phyloP scores from a whole-genome alignment of 2,113 vertebrate species.

The Jaculus jaculus region DNA sequence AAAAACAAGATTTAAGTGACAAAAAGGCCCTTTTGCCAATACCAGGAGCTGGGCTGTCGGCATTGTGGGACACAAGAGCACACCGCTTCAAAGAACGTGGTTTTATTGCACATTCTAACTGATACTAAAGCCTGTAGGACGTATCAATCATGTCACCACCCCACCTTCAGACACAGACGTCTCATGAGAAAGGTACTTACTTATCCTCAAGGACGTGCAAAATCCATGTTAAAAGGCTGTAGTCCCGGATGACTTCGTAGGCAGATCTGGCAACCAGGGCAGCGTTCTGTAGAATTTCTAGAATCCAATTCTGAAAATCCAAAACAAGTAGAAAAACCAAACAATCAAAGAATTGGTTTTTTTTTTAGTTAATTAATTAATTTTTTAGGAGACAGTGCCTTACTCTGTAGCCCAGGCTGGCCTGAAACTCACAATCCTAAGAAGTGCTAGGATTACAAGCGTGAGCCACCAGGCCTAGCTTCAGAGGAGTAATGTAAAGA shows the following conservation, averaged over 20 bases:
- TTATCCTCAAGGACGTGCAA: conserved; percentile 87
- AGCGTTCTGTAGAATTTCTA: conserved; percentile 89
- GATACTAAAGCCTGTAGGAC: accelerated
- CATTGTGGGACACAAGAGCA: accelerated
- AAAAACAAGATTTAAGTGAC: not conserved
- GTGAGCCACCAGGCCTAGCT: not conserved
- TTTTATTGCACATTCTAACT: accelerated
- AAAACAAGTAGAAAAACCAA: not conserved
- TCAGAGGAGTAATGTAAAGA: not conserved
- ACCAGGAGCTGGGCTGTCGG: not conserved
- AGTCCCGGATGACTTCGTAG: conserved; percentile 90
- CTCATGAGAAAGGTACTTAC: conserved; percentile 71
- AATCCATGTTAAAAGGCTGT: conserved; percentile 93
- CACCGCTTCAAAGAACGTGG: too few relatives aligned
- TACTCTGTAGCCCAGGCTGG: too few relatives aligned
- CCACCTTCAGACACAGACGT: accelerated
- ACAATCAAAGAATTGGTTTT: not conserved
- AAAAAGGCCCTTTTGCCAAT: too few relatives aligned
- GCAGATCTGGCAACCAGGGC: conserved; percentile 88
- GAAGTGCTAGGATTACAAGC: not conserved
- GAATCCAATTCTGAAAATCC: conserved; percentile 87
- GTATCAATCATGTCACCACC: accelerated
- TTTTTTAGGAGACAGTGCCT: not conserved
- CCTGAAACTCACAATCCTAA: not conserved
- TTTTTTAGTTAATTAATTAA: not conserved